Evolutionary conservation across 2,113 vertebrate genomes (phyloP).

Genomic region (Zosterops hypoxanthus): DNA sequence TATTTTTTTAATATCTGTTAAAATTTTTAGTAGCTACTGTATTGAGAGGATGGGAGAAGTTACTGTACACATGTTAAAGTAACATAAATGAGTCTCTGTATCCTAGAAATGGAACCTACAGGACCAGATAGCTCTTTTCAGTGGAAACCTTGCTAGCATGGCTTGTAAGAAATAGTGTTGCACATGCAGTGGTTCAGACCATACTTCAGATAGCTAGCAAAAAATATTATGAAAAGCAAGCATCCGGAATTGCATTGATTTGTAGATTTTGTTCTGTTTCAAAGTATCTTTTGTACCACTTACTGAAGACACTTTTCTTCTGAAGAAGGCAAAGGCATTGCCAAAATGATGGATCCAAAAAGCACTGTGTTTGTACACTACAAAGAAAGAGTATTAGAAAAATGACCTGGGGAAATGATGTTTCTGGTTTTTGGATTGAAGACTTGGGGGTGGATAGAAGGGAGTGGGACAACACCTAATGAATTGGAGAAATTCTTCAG

Average conservation of each 20-base stretch:
- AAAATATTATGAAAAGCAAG: not conserved
- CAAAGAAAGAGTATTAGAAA: not conserved
- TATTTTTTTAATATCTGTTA: constrained; percentile 55
- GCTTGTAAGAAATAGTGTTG: not conserved
- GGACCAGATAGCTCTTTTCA: not conserved
- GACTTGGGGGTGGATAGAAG: not conserved
- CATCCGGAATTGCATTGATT: constrained; percentile 7
- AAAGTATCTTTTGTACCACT: not conserved
- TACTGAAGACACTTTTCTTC: not conserved
- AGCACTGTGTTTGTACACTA: not conserved
- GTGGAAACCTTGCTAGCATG: not conserved
- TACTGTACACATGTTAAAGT: not conserved
- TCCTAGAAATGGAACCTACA: constrained; percentile 3
- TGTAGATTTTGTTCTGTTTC: not conserved
- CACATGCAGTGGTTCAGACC: not conserved
- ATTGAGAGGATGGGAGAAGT: not conserved
- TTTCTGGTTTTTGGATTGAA: not conserved
- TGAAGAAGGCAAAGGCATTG: constrained; percentile 13
- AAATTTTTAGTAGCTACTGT: constrained; percentile 41
- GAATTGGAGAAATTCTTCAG: not conserved
- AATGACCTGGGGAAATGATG: not conserved
- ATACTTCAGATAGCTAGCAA: not conserved
- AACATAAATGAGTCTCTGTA: not conserved
- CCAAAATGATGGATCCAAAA: constrained; percentile 20
- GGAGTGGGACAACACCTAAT: not conserved